These are phyloP conservation scores for Sicus ferrugineus DNA, from an alignment of 2,888 invertebrate genomes.

Conservation along the genomic window DNA sequence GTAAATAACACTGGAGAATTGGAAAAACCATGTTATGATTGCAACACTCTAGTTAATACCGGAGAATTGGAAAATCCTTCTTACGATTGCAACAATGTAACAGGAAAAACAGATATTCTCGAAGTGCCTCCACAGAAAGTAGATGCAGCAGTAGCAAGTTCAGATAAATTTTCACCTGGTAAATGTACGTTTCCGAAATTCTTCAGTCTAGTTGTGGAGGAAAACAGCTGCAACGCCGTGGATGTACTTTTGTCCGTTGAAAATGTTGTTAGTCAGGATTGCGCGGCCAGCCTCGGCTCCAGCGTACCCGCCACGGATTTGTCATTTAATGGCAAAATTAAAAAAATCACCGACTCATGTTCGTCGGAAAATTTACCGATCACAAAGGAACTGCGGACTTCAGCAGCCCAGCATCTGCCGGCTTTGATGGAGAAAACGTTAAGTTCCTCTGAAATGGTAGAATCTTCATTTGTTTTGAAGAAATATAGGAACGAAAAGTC, in stretches of 20 bases:
- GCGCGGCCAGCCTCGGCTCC: slow-evolving; percentile 25
- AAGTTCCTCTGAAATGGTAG: slow-evolving; percentile 41
- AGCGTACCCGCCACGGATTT: slow-evolving; percentile 44
- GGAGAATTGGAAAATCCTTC: slow-evolving; percentile 9
- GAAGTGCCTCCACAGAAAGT: slow-evolving; percentile 35
- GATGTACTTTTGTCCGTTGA: slow-evolving; percentile 53
- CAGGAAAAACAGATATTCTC: not conserved
- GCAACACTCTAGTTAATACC: slow-evolving; percentile 30
- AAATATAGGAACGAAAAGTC: slow-evolving; percentile 64
- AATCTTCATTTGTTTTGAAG: slow-evolving; percentile 48
- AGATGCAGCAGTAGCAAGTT: not conserved
- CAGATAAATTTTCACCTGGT: slow-evolving; percentile 41
- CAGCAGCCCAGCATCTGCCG: not conserved
- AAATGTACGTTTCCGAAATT: slow-evolving; percentile 50
- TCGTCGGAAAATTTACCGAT: slow-evolving; percentile 6
- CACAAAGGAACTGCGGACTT: slow-evolving; percentile 10
- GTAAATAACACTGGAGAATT: too few species aligned
- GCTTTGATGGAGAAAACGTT: slow-evolving; percentile 18
- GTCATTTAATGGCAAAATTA: slow-evolving; percentile 61
- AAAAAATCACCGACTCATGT: slow-evolving; percentile 49
- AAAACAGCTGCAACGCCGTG: slow-evolving; percentile 63
- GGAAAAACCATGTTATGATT: slow-evolving; percentile 39
- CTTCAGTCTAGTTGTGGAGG: slow-evolving; percentile 53
- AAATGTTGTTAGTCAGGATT: not conserved
- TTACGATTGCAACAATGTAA: slow-evolving; percentile 42